Conservation (phyloP, 2,113 vertebrate species). For the Lasiurus cinereus region DNA sequence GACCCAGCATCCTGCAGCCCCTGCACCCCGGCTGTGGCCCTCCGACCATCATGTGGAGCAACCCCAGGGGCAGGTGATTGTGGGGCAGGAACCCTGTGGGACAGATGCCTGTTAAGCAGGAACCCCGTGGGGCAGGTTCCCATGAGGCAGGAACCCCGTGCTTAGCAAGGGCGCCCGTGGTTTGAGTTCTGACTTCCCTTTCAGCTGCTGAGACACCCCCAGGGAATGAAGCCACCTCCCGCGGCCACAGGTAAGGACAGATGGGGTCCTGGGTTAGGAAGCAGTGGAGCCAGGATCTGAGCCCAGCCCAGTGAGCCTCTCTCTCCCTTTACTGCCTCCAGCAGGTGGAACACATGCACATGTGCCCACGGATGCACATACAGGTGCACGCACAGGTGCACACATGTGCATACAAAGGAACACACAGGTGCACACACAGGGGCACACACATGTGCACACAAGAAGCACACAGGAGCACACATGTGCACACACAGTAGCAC, state of each 20-base stretch:
- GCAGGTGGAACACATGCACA: rapidly evolving
- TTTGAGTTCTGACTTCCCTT: neutral
- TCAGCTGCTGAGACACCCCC: neutral
- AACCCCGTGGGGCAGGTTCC: neutral
- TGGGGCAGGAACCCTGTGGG: neutral
- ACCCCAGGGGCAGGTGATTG: rapidly evolving
- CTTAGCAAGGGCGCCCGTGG: rapidly evolving
- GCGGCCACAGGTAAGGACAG: rapidly evolving
- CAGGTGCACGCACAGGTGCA: too few relatives aligned
- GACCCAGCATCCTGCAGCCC: neutral
- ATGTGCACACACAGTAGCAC: too few relatives aligned
- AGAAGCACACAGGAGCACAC: neutral
- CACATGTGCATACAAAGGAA: too few relatives aligned
- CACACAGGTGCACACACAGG: too few relatives aligned
- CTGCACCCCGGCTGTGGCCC: neutral
- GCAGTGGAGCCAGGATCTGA: neutral
- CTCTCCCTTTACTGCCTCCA: neutral
- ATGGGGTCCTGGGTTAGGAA: neutral
- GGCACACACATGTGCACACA: rapidly evolving
- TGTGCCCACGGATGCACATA: neutral
- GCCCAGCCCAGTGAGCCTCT: rapidly evolving
- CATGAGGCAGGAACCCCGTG: rapidly evolving
- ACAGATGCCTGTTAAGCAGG: neutral
- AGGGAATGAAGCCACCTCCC: neutral
- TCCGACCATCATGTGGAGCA: neutral